Evolutionary conservation across 2,113 vertebrate genomes (phyloP).

Genomic region (Gymnorhina tibicen): DNA sequence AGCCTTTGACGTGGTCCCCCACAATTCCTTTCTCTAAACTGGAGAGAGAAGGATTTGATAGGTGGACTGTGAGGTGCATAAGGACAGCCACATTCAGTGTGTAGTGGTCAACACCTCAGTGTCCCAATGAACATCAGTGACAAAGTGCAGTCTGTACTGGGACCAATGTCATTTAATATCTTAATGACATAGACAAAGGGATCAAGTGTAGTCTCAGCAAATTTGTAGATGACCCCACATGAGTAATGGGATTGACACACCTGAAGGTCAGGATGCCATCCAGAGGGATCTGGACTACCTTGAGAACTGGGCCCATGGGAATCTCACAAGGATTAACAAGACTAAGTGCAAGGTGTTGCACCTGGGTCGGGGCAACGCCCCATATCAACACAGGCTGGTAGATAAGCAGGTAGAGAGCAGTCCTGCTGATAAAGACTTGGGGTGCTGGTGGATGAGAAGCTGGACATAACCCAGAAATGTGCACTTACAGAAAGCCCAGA

Average conservation of each 20-base stretch:
- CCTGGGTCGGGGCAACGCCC: fast-evolving
- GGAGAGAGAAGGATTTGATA: not conserved
- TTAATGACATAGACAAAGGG: not conserved
- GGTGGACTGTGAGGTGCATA: not conserved
- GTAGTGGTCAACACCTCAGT: not conserved
- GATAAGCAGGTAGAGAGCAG: not conserved
- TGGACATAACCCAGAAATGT: not conserved
- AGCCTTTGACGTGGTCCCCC: not conserved
- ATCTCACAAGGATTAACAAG: not conserved
- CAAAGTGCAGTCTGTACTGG: not conserved
- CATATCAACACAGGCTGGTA: not conserved
- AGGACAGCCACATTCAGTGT: not conserved
- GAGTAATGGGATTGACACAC: not conserved
- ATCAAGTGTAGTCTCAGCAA: not conserved
- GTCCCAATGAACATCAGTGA: not conserved
- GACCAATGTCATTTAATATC: not conserved
- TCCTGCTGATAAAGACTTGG: not conserved
- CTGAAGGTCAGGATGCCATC: not conserved
- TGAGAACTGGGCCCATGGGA: not conserved
- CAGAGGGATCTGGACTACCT: not conserved
- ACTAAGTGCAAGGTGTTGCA: not conserved
- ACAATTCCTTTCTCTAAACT: not conserved
- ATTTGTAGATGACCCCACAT: not conserved
- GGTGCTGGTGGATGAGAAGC: not conserved
- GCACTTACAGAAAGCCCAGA: not conserved